Evolutionary conservation across 2,888 invertebrate species (phyloP).

Genomic region (Elysia crispata): DNA sequence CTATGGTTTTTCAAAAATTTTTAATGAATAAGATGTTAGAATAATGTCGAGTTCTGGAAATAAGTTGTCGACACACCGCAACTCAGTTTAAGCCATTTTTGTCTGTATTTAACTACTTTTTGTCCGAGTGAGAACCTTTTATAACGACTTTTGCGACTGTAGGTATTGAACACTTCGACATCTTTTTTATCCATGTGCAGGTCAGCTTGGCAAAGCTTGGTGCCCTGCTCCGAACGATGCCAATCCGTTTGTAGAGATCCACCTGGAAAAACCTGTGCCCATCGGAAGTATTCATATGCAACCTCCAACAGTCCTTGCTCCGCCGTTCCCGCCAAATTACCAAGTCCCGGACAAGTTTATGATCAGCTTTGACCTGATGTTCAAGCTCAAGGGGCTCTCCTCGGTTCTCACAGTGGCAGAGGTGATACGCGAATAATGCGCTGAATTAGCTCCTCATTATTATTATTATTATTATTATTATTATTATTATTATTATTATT

Average conservation of each 20-base stretch:
- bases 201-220: constrained; percentile 20
- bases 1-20: no score
- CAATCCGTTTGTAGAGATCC: constrained; percentile 28
- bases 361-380: constrained; percentile 28
- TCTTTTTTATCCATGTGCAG: not conserved
- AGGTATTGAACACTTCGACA: not conserved
- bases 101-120: not conserved
- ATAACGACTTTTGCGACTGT: not conserved
- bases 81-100: no score
- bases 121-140: not conserved
- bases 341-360: constrained; percentile 10
- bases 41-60: no score
- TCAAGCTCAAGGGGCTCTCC: constrained; percentile 7
- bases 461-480: no score
- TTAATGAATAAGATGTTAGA: no score
- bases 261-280: constrained; percentile 7
- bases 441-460: no score
- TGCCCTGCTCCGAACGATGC: constrained; percentile 28
- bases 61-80: no score
- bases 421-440: not conserved
- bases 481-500: no score
- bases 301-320: not conserved
- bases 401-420: not conserved
- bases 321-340: not conserved
- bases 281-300: constrained; percentile 15